Conservation (phyloP, 2,888 invertebrate species). For the Melinaea menophilus region DNA sequence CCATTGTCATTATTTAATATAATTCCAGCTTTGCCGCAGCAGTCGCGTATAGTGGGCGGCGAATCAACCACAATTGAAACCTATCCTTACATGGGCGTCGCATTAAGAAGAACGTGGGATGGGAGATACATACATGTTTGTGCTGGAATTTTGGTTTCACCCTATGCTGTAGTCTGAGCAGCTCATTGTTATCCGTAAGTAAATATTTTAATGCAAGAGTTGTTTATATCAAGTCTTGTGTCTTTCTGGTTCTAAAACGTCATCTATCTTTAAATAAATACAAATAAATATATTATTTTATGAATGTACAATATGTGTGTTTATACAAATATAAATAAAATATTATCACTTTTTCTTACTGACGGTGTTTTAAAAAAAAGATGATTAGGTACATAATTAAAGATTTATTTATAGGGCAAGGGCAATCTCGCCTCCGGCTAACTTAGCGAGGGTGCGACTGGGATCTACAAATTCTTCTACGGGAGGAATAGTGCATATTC, state of each 20-base stretch:
- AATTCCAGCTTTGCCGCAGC: conserved; percentile 45
- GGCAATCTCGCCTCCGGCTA: neutral
- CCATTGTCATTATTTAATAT: neutral
- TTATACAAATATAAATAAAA: no score
- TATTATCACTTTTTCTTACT: neutral
- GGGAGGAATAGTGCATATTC: neutral
- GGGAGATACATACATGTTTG: conserved; percentile 8
- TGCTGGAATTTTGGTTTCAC: conserved; percentile 35
- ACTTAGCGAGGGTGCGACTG: neutral
- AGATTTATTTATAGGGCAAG: neutral
- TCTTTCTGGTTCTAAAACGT: neutral
- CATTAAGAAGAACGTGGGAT: conserved; percentile 40
- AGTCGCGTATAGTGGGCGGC: conserved; percentile 52
- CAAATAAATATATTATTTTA: no score
- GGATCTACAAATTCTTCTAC: neutral
- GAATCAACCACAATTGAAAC: conserved; percentile 39
- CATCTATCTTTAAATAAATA: neutral
- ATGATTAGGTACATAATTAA: neutral
- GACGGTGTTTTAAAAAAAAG: no score
- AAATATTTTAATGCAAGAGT: neutral
- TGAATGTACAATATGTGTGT: no score
- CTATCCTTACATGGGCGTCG: conserved; percentile 55
- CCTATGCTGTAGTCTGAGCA: conserved; percentile 45
- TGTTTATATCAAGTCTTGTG: neutral
- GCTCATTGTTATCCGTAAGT: conserved; percentile 56